These are phyloP conservation scores for Esox lucius DNA, from an alignment of 2,797 vertebrate species.

Conservation along the genomic window DNA sequence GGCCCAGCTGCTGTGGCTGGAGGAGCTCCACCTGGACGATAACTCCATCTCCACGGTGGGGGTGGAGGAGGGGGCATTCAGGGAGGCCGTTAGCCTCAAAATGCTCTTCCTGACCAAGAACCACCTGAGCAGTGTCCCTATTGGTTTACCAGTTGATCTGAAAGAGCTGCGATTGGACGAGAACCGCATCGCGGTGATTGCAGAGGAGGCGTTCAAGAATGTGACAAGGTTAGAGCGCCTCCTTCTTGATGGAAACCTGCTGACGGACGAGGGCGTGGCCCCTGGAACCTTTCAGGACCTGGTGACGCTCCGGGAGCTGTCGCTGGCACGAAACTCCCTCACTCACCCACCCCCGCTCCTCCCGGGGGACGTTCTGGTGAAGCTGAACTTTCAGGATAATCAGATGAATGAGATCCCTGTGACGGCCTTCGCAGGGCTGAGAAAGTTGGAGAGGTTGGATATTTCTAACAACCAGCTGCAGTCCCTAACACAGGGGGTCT, in stretches of 20 bases:
- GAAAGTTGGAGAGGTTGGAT: conserved; percentile 87
- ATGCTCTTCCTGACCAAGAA: conserved; percentile 94
- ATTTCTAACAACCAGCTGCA: conserved; percentile 93
- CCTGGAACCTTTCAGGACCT: conserved; percentile 88
- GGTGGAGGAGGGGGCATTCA: conserved; percentile 92
- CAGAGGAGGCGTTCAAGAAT: conserved; percentile 89
- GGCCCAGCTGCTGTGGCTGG: conserved; percentile 87
- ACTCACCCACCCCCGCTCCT: conserved; percentile 85
- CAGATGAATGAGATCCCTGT: conserved; percentile 88
- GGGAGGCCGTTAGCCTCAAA: conserved; percentile 88
- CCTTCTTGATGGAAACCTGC: conserved; percentile 89
- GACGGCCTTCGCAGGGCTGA: conserved; percentile 84
- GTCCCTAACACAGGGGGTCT: conserved; percentile 82
- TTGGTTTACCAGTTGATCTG: conserved; percentile 87
- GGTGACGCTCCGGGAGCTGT: conserved; percentile 88
- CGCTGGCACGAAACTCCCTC: conserved; percentile 89
- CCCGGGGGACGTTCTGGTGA: conserved; percentile 83
- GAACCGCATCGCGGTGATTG: conserved; percentile 89
- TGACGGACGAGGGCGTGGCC: conserved; percentile 89
- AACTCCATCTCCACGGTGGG: conserved; percentile 95
- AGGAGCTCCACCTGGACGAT: conserved; percentile 92
- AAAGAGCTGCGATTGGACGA: conserved; percentile 91
- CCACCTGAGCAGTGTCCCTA: conserved; percentile 92
- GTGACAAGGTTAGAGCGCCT: conserved; percentile 87
- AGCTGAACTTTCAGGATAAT: conserved; percentile 93